Evolutionary conservation across 1,140 invertebrate genomes (phyloP).

Genomic region (Colletes gigas): DNA sequence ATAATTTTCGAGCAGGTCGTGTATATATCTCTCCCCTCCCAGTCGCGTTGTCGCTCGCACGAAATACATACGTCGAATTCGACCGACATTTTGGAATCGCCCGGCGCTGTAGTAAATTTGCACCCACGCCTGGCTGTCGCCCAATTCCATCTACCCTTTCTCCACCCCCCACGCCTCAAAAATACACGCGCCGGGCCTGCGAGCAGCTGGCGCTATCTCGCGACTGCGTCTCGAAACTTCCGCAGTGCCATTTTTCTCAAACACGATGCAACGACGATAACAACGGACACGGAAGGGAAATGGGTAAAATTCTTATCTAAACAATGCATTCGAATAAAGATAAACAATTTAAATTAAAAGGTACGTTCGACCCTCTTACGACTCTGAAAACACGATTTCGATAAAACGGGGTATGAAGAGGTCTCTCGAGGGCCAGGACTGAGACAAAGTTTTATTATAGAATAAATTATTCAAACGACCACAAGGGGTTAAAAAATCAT

Average conservation of each 20-base stretch:
- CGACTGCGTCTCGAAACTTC: conserved; percentile 63
- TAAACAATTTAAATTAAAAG: too few species aligned
- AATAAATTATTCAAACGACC: too few species aligned
- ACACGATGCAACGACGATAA: conserved; percentile 40
- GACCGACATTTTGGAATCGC: conserved; percentile 31
- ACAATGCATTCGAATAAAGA: too few species aligned
- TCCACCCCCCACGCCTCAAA: conserved; percentile 29
- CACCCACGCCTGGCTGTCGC: conserved; percentile 53
- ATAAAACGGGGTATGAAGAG: too few species aligned
- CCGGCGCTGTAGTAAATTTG: conserved; percentile 60
- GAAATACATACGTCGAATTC: conserved; percentile 35
- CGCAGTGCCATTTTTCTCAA: conserved; percentile 47
- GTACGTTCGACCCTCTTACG: too few species aligned
- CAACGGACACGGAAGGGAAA: background rate
- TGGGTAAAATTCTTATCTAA: too few species aligned
- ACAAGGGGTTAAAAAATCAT: too few species aligned
- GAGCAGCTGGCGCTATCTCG: conserved; percentile 68
- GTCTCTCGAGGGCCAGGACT: too few species aligned
- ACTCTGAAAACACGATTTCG: too few species aligned
- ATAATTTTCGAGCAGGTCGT: conserved; percentile 15
- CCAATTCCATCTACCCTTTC: conserved; percentile 42
- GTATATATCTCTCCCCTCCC: background rate
- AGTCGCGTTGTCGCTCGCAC: background rate
- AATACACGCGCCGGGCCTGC: conserved; percentile 48
- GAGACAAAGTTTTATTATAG: too few species aligned